Evolutionary conservation across 1,140 invertebrate genomes (phyloP).

Genomic region (Lasioglossum albipes): DNA sequence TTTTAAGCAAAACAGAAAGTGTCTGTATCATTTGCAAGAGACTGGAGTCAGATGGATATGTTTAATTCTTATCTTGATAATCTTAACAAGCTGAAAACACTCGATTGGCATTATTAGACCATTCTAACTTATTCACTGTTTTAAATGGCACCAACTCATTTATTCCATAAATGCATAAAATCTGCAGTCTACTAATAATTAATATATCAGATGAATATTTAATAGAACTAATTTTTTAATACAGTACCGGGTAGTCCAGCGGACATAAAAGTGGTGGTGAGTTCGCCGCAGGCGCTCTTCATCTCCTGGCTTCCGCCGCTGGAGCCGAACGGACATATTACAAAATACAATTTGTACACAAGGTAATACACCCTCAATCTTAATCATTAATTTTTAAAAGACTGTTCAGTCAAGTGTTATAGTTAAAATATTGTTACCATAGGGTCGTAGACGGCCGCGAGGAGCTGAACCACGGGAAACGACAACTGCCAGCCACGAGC

Average conservation of each 20-base stretch:
- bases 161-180: no score
- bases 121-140: no score
- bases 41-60: no score
- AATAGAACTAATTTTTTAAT: background rate
- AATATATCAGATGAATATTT: background rate
- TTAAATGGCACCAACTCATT: no score
- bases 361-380: constrained; percentile 71
- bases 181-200: no score
- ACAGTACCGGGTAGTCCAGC: constrained; percentile 89
- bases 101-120: no score
- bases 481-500: constrained; percentile 83
- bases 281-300: constrained; percentile 86
- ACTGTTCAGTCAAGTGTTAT: no score
- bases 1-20: no score
- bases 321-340: constrained; percentile 89
- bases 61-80: no score
- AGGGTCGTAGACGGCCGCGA: constrained; percentile 85
- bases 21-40: no score
- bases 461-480: constrained; percentile 85
- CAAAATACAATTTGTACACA: constrained; percentile 89
- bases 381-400: no score
- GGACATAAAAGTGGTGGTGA: constrained; percentile 90
- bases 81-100: no score
- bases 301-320: constrained; percentile 90
- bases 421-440: background rate